A percentile compares a stretch with the other conserved stretches of the same genome.
phyloP scores from a whole-genome alignment of 1,140 invertebrate species.

The silkworm (Bombyx mori) region ASM3026992v2 NC_085117.1:14567001-14567500 shows the following conservation, averaged over 20 bases:
- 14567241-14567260: conserved; percentile 72
- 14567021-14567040: too few relatives aligned
- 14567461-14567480: conserved; percentile 71
- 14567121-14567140: conserved; percentile 25
- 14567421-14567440: conserved; percentile 69
- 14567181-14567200: conserved; percentile 72
- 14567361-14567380: conserved; percentile 15
- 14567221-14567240: conserved; percentile 70
- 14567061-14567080: too few relatives aligned
- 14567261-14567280: conserved; percentile 72
- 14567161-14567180: conserved; percentile 63
- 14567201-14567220: conserved; percentile 67
- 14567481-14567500: conserved; percentile 64
- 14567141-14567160: conserved; percentile 60
- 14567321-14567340: too few relatives aligned
- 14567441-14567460: conserved; percentile 71
- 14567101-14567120: conserved; percentile 20
- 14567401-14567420: conserved; percentile 29
- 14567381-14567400: conserved; percentile 16
- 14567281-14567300: conserved; percentile 63
- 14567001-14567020: too few relatives aligned
- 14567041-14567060: too few relatives aligned
- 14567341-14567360: not conserved
- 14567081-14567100: conserved; percentile 2
- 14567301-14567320: conserved; percentile 19